Evolutionary conservation across 1,140 invertebrate genomes (phyloP).

Genomic region (Drosophila auraria): DNA sequence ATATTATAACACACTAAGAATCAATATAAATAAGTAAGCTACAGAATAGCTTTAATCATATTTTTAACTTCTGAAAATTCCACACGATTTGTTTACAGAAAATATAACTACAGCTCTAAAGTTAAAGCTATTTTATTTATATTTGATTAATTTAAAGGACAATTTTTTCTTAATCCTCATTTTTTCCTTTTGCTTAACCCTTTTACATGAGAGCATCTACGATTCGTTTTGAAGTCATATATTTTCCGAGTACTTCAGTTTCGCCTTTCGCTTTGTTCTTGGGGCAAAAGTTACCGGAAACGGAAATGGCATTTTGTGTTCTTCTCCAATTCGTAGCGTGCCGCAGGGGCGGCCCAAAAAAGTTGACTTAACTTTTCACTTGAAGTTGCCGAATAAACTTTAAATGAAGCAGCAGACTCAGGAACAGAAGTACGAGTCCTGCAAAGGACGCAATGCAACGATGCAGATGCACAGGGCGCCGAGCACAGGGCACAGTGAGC

Average conservation of each 20-base stretch:
- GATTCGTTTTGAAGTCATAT: neutral
- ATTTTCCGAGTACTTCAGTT: slow-evolving; percentile 20
- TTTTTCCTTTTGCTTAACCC: neutral
- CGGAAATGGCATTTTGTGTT: slow-evolving; percentile 82
- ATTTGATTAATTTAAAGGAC: neutral
- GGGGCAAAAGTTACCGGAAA: slow-evolving; percentile 76
- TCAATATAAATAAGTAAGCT: no score
- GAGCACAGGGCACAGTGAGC: slow-evolving; percentile 35
- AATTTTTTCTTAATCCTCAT: neutral
- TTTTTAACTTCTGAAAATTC: no score
- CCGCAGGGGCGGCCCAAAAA: slow-evolving; percentile 33
- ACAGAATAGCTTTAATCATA: no score
- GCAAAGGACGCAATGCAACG: slow-evolving; percentile 52
- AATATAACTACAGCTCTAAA: neutral
- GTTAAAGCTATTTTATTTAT: neutral
- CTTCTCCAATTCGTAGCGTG: slow-evolving; percentile 41
- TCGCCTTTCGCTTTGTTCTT: slow-evolving; percentile 62
- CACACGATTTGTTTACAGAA: no score
- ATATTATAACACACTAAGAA: no score
- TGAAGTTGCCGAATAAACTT: slow-evolving; percentile 81
- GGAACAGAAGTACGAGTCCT: slow-evolving; percentile 8
- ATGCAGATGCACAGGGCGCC: slow-evolving; percentile 69
- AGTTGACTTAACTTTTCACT: slow-evolving; percentile 82
- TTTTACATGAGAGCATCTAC: neutral
- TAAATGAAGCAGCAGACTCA: slow-evolving; percentile 54